These are phyloP conservation scores for Drosophila serrata DNA, from an alignment of 1,140 invertebrate species.

Conservation along the genomic window DNA sequence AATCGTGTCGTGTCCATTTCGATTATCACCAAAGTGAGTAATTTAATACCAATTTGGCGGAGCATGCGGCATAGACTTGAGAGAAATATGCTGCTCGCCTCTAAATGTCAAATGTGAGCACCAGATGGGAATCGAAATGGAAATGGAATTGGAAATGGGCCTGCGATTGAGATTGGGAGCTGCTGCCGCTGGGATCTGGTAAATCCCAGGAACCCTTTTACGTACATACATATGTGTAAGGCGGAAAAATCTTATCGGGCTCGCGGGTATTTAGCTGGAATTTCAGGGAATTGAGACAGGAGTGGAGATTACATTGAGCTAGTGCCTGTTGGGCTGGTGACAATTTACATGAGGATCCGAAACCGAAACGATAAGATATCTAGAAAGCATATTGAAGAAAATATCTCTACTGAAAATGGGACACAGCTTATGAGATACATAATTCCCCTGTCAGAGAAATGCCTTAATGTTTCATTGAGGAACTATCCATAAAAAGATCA, in stretches of 20 bases:
- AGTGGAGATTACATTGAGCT: slow-evolving; percentile 61
- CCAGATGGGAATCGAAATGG: slow-evolving; percentile 61
- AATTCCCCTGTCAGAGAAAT: slow-evolving; percentile 3
- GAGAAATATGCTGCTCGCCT: slow-evolving; percentile 80
- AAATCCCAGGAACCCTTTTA: slow-evolving; percentile 7
- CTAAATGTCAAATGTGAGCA: slow-evolving; percentile 83
- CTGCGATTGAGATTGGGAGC: slow-evolving; percentile 44
- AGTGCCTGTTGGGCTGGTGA: slow-evolving; percentile 65
- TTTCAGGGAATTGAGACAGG: slow-evolving; percentile 46
- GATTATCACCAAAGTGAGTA: slow-evolving; percentile 84
- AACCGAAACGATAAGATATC: not conserved
- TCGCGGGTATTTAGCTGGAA: slow-evolving; percentile 77
- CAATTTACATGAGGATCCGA: slow-evolving; percentile 60
- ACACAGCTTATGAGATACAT: slow-evolving; percentile 5
- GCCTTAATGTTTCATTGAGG: not conserved
- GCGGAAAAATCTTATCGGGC: slow-evolving; percentile 77
- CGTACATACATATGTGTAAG: slow-evolving; percentile 30
- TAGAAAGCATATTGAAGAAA: not conserved
- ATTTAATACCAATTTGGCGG: slow-evolving; percentile 83
- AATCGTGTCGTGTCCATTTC: slow-evolving; percentile 84
- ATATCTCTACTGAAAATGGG: slow-evolving; percentile 1
- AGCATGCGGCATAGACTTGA: slow-evolving; percentile 72
- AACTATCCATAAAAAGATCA: slow-evolving; percentile 1
- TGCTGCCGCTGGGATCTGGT: slow-evolving; percentile 24
- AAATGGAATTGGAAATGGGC: slow-evolving; percentile 53